Conservation (phyloP, 2,797 vertebrate species). For the Salmo trutta region DNA sequence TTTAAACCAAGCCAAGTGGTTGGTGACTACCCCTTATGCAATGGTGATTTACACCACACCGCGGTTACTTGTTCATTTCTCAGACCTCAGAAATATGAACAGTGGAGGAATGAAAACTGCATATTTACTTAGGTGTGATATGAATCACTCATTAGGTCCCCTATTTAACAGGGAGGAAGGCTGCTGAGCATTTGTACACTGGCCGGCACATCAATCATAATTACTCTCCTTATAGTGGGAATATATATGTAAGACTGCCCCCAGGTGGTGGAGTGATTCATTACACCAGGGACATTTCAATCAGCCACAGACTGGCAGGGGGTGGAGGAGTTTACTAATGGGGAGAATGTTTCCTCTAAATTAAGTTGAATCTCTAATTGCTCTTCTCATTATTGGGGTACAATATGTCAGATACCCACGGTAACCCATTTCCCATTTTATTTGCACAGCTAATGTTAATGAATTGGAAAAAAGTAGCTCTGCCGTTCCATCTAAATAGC, state of each 20-base stretch:
- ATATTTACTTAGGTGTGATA: slow-evolving; percentile 35
- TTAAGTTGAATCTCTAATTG: slow-evolving; percentile 66
- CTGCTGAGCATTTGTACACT: background rate
- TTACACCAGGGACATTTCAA: slow-evolving; percentile 25
- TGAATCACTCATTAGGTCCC: slow-evolving; percentile 36
- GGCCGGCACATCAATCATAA: slow-evolving; percentile 68
- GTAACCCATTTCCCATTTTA: slow-evolving; percentile 60
- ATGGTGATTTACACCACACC: slow-evolving; percentile 46
- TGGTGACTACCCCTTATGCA: slow-evolving; percentile 48
- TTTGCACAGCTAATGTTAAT: slow-evolving; percentile 68
- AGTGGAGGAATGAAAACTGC: slow-evolving; percentile 23
- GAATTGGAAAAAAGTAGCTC: slow-evolving; percentile 56
- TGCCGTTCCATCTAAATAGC: slow-evolving; percentile 2
- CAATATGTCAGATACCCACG: slow-evolving; percentile 59
- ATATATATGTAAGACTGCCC: slow-evolving; percentile 51
- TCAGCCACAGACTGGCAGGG: background rate
- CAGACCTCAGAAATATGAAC: slow-evolving; percentile 22
- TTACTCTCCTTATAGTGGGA: slow-evolving; percentile 36
- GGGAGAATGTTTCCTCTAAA: slow-evolving; percentile 32
- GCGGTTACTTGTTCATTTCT: slow-evolving; percentile 14
- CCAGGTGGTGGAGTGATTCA: slow-evolving; percentile 51
- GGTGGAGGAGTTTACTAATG: background rate
- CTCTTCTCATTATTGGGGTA: slow-evolving; percentile 61
- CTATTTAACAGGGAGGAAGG: slow-evolving; percentile 29
- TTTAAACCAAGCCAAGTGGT: slow-evolving; percentile 55